Evolutionary conservation across 2,113 vertebrate genomes (phyloP), one percentile per base, ranked within the genome.

Genomic region (Carassius gibelio): DNA sequence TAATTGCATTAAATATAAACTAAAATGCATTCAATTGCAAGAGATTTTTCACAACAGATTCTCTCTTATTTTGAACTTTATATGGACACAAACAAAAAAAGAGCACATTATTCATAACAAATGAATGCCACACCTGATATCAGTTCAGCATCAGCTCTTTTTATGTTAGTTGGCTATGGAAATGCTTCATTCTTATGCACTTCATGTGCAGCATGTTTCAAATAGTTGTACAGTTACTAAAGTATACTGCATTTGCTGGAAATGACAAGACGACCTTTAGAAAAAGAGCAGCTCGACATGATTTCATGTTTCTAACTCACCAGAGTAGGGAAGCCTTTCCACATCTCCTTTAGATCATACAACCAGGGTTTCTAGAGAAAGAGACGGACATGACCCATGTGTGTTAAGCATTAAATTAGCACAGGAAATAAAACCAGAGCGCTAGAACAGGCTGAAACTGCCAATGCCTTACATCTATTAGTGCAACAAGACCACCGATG

Each of bases 271-370:
- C 5, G 11, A 11, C 62, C 62, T 64, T 64, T 64, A 64, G 23
- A 64, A 64, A 66, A 30, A 14, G 13, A 30, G 26, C 68, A 38
- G 68, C 68, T 71, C 34, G 3, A 1, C 7, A 19, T 10, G 7
- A 75, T 26, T n/a, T 34, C 23, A 50, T 50, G 19, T 55, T 34
- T 55, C 15, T 19, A 19, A 91, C 93, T 5, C 94, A 99, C 97
- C 96, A 99, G 95, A 59, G 96, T 93, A 76, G 98, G 98, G 83
- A 98, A 99, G 10, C 96, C 97, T 81, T 96, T 93, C 97, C 97
- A 99, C 88, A 98, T 96, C 92, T 96, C 94, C 89, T 93, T 93
- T 62, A 98, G 86, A 87, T 99, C 95, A 57, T 97, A 98, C 86
- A 99, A 95, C 98, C 98, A 99, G 11, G 97, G 97, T 92, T 99